Evolutionary conservation across 2,113 vertebrate species (phyloP), one percentile per base, ranked within the genome.

Genomic region (Gymnobelideus leadbeateri): DNA sequence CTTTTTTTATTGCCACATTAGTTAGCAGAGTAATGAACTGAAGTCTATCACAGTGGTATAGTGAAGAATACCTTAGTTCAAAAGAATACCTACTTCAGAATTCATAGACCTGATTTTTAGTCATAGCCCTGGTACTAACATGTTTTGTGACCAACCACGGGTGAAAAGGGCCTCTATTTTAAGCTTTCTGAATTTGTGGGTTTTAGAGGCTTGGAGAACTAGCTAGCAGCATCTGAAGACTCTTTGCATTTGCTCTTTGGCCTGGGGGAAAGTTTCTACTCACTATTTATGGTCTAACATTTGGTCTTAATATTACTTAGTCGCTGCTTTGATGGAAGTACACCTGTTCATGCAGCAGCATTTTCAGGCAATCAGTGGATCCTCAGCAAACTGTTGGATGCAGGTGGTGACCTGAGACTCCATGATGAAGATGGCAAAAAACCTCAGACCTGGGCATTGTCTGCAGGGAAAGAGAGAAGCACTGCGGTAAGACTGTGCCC

Each of bases 331-430:
- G 99, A 99, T 57, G 98, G 98, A 51, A 99, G 99, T 96, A 99
- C 99, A 10, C 99, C 99, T 0, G 98, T 99, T 37, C 99, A 99
- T 0, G 99, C 99, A 16, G 99, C 99, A 1, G 99, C 99, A 0
- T 99, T 99, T 96, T 99, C 99, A 6, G 99, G 99, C 77, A 99
- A 98, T 54, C 98, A 98, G 49, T 97, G 98, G 97, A 97, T 99
- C 93, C 98, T 99, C 84, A 99, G 99, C 94, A 98, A 96, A 90
- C 94, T 99, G 4, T 92, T 99, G 98, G 99, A 99, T 91, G 98
- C 98, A 14, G 99, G 99, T 3, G 99, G 99, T 90, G 99, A 99
- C 91, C 96, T 99, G 51, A 96, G 99, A 25, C 98, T 98, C 1
- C 99, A 99, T 0, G 99, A 99, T 10, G 49, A 97, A 55, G 94